Conservation (phyloP, 1,140 invertebrate species). For the Neodiprion lecontei region DNA sequence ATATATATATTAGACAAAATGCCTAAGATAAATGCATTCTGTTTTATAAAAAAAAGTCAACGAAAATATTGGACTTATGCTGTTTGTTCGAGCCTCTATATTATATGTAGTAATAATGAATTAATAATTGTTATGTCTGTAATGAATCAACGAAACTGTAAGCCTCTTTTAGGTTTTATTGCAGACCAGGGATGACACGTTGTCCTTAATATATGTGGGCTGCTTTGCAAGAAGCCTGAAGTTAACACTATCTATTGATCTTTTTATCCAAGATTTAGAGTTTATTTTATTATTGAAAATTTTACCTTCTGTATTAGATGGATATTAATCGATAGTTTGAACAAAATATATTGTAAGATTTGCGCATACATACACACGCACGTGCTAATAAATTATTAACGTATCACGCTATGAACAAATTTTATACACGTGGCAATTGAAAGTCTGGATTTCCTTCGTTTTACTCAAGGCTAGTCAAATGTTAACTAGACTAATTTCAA, state of each 20-base stretch:
- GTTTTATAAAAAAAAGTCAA: constrained; percentile 17
- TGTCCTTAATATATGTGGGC: constrained; percentile 7
- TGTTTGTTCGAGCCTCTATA: constrained; percentile 5
- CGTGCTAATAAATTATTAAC: background rate
- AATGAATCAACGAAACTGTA: constrained; percentile 1
- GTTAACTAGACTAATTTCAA: constrained; percentile 1
- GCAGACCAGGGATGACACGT: background rate
- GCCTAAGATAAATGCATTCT: constrained; percentile 5
- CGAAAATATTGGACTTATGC: constrained; percentile 18
- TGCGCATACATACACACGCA: background rate
- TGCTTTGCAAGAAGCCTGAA: background rate
- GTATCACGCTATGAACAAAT: background rate
- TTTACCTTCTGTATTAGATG: constrained; percentile 31
- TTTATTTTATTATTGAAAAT: constrained; percentile 52
- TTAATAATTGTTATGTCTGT: constrained; percentile 4
- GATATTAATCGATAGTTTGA: constrained; percentile 1
- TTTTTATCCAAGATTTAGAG: constrained; percentile 52
- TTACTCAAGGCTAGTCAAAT: background rate
- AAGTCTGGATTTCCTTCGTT: background rate
- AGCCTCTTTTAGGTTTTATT: background rate
- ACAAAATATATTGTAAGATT: background rate
- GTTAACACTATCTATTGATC: constrained; percentile 28
- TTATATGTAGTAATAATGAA: constrained; percentile 4
- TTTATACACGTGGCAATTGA: background rate
- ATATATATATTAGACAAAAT: background rate